Evolutionary conservation across 1,140 invertebrate species (phyloP).

Genomic region (Prorops nasuta): DNA sequence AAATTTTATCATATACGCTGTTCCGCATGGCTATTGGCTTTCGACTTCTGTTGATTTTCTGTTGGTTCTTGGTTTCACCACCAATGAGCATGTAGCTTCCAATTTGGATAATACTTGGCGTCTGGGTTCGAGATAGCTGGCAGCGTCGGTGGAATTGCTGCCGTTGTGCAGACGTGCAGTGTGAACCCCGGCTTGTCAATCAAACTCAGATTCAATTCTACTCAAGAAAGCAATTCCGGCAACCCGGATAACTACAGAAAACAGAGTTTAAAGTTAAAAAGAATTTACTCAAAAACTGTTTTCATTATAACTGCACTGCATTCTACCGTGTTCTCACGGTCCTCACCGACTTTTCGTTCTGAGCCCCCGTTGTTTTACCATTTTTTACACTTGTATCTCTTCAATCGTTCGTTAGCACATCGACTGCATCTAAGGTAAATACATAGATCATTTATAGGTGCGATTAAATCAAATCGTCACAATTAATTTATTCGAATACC

Average conservation of each 20-base stretch:
- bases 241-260: constrained; percentile 12
- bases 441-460: too few relatives aligned
- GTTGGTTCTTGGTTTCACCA: too few relatives aligned
- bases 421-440: too few relatives aligned
- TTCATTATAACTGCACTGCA: background rate
- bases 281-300: background rate
- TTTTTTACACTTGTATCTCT: too few relatives aligned
- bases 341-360: background rate
- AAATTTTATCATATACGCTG: too few relatives aligned
- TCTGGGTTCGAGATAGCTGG: constrained; percentile 34
- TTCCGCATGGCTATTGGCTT: too few relatives aligned
- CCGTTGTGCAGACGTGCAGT: constrained; percentile 28
- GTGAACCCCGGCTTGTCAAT: constrained; percentile 36
- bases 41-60: too few relatives aligned
- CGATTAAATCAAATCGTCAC: too few relatives aligned
- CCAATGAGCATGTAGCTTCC: too few relatives aligned
- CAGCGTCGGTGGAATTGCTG: too few relatives aligned
- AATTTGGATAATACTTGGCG: constrained; percentile 10
- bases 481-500: too few relatives aligned
- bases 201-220: constrained; percentile 34
- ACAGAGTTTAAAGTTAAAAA: background rate
- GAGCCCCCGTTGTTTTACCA: background rate
- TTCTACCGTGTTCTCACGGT: background rate
- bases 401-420: too few relatives aligned
- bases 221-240: constrained; percentile 6